Evolutionary conservation across 2,888 invertebrate genomes (phyloP), one percentile per base, ranked within the genome.

Genomic region (Tetragonula carbonaria): DNA sequence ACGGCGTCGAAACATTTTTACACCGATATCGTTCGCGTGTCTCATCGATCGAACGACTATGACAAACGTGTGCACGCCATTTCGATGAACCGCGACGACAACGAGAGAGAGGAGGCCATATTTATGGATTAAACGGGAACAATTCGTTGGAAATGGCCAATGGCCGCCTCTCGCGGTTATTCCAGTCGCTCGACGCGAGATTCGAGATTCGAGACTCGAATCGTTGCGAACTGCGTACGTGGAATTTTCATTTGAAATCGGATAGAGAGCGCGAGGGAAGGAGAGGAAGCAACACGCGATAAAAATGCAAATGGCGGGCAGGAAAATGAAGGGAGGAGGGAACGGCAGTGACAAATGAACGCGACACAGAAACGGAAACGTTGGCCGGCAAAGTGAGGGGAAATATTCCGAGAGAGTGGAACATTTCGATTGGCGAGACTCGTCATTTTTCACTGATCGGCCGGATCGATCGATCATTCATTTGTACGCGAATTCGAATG

Each of bases 291-390:
- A 23, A 23, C 23, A 8, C 23, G 23, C 23, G 57, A 57, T 57
- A 71, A n/a, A 45, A 59, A 72, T 59, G 72, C 59, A 59, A 72
- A 72, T 68, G 14, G 50, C 13, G 57, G 4, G 16, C 4, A 38
- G 16, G 38, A 23, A 18, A 53, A 55, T 33, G 57, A n/a, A 13
- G 4, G 8, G 0, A 4, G 14, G 18, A 51, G 8, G 4, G 11
- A 18, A 18, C 18, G 50, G 6, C 33, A 21, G 59, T 2, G 72
- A 72, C 59, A 72, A 72, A 72, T 72, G 72, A 28, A 59, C 59
- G 59, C 38, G 38, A 23, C 23, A 5, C 23, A 5, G 23, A 11
- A 45, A 23, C 45, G 18, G 5, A 18, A 59, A 59, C n/a, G n/a
- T n/a, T n/a, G 23, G n/a, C 2, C 23, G 13, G 50, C 45, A 23